Evolutionary conservation across 2,888 invertebrate genomes (phyloP), one percentile per base, ranked within the genome.

Genomic region (Ophion obscuratus): DNA sequence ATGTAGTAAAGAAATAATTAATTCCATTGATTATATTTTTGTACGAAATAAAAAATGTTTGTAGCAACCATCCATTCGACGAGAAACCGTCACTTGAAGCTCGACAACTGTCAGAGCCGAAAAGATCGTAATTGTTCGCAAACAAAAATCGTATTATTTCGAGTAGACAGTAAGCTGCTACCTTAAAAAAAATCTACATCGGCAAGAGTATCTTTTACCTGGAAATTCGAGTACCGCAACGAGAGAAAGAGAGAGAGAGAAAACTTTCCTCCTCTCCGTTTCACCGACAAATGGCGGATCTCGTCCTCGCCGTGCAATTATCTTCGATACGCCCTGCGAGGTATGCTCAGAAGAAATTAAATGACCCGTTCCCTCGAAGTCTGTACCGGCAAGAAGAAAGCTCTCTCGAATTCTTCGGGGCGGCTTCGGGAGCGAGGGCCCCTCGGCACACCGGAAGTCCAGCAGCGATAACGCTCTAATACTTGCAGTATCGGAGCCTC

Each of bases 351-450:
- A 62, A 75, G 66, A 75, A 71, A 81, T 68, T 81, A 81, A 76
- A 81, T 57, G 61, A 64, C 20, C 81, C 77, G 86, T 83, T 67
- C 76, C 62, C 61, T 66, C 78, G 61, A 61, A 64, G 85, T 89
- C 89, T 89, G 85, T 88, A 88, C 87, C 79, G 79, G 83, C 83
- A 31, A 61, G 27, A 66, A 75, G 73, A 81, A 83, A 86, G 84
- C 84, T 86, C 81, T 84, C 62, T 78, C 75, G 84, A 78, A 84
- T 84, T 79, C 70, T 68, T 74, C 73, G 74, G 62, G 61, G 78
- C 59, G 62, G 76, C 68, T 77, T 62, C 66, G 70, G 40, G 74
- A 74, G 82, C 77, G 70, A 53, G 68, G 78, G 27, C 61, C 68
- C 70, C 68, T 62, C 14, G 27, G 71, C 9, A 71, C 66, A 76